Evolutionary conservation across 2,888 invertebrate genomes (phyloP), one percentile per base, ranked within the genome.

Genomic region (Acanthopleura granulata): DNA sequence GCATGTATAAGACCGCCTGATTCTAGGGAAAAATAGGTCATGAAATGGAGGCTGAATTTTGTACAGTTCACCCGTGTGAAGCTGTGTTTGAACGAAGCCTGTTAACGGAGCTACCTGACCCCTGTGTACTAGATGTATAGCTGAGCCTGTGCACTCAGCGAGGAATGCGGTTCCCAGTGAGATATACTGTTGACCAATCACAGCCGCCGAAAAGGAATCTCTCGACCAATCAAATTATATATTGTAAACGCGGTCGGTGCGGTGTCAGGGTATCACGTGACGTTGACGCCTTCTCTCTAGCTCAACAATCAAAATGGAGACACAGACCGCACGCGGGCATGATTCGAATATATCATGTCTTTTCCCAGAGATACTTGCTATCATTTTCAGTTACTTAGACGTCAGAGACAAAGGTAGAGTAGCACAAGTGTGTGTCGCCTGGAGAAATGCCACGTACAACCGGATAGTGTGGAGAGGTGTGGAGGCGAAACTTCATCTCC

Each of bases 391-490:
- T 88, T 94, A 96, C 91, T 92, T 98, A 89, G 95, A 96, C 74
- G 95, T 97, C 66, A 92, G 94, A 83, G 97, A 97, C 91, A 94
- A 96, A 89, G 97, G 97, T 1, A 93, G 95, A 66, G 97, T 95
- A 27, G 96, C 97, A 1, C 96, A 96, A 91, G 97, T 97, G 79
- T 91, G 91, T 82, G 78, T 94, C 75, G 92, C 95, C 76, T 98
- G 97, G 97, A 92, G 96, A 77, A 97, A 97, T 88, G 97, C 97
- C 70, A 95, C 96, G 49, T 97, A 97, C 91, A 94, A 95, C 85
- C 95, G 96, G 84, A 95, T 95, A 62, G 97, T 98, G 27, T 98
- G 98, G 98, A 94, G 96, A 83, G 96, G 96, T 74, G 96, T 97
- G 50, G 96, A 97, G 89, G 97, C 97, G 0, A 95, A 95, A 84